Percentiles rank a stretch among this genome's conserved stretches.
These are phyloP conservation scores for Chionodraco myersi DNA, from an alignment of 2,113 vertebrate species.

Conservation along the genomic window DNA sequence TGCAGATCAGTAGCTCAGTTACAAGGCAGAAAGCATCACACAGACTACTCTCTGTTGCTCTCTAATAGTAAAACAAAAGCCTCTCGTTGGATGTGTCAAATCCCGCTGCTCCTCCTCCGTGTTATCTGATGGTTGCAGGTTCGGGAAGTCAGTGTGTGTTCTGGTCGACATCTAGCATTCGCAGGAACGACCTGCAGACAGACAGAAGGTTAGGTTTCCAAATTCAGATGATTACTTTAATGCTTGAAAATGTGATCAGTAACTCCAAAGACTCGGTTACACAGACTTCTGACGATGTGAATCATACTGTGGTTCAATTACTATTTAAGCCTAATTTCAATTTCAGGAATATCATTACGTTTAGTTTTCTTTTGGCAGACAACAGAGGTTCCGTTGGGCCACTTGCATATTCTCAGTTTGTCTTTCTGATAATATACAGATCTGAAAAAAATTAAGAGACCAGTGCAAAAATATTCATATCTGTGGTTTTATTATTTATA, in stretches of 20 bases:
- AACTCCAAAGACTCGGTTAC: not conserved
- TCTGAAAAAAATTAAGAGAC: too few relatives aligned
- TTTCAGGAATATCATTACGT: too few relatives aligned
- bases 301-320: too few relatives aligned
- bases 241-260: not conserved
- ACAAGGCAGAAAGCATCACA: slow-evolving; percentile 49
- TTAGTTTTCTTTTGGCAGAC: too few relatives aligned
- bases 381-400: too few relatives aligned
- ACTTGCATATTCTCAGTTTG: too few relatives aligned
- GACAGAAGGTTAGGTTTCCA: not conserved
- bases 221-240: not conserved
- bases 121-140: slow-evolving; percentile 45
- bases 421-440: too few relatives aligned
- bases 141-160: slow-evolving; percentile 29
- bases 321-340: too few relatives aligned
- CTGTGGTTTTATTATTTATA: too few relatives aligned
- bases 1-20: slow-evolving; percentile 51
- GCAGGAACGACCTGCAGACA: slow-evolving; percentile 75
- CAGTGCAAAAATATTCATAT: too few relatives aligned
- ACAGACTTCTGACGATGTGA: not conserved
- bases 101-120: slow-evolving; percentile 34
- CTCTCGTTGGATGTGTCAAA: slow-evolving; percentile 26
- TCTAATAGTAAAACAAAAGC: slow-evolving; percentile 51
- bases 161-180: slow-evolving; percentile 75
- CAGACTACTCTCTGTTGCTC: slow-evolving; percentile 44